Evolutionary conservation across 2,797 vertebrate species (phyloP).

Genomic region (Mormyrops attenuatus): DNA sequence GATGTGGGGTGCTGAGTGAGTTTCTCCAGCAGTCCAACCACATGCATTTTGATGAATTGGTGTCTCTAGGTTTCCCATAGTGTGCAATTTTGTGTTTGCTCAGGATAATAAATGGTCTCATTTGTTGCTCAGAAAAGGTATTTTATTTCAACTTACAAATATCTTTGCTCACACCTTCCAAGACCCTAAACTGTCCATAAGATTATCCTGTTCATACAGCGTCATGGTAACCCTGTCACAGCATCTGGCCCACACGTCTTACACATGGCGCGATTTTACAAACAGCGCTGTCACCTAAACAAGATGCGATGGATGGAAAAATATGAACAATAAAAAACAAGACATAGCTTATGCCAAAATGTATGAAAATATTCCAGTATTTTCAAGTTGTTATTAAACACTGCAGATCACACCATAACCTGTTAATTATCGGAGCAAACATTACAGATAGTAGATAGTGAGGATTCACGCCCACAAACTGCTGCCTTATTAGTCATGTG

Average conservation of each 20-base stretch:
- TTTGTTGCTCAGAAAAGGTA: background rate
- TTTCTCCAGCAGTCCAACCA: background rate
- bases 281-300: background rate
- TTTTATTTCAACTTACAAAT: background rate
- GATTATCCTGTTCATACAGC: background rate
- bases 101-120: background rate
- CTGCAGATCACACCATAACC: background rate
- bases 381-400: background rate
- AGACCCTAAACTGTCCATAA: background rate
- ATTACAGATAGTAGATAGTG: background rate
- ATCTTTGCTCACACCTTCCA: background rate
- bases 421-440: background rate
- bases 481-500: background rate
- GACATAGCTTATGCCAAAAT: background rate
- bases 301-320: background rate
- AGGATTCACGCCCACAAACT: background rate
- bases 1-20: background rate
- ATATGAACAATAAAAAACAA: background rate
- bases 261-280: background rate
- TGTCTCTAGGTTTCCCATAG: background rate
- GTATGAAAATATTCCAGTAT: background rate
- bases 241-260: background rate
- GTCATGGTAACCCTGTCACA: background rate
- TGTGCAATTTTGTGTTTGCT: background rate
- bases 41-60: background rate